Conservation (phyloP, 2,888 invertebrate species). For the Nasonia oneida region DNA sequence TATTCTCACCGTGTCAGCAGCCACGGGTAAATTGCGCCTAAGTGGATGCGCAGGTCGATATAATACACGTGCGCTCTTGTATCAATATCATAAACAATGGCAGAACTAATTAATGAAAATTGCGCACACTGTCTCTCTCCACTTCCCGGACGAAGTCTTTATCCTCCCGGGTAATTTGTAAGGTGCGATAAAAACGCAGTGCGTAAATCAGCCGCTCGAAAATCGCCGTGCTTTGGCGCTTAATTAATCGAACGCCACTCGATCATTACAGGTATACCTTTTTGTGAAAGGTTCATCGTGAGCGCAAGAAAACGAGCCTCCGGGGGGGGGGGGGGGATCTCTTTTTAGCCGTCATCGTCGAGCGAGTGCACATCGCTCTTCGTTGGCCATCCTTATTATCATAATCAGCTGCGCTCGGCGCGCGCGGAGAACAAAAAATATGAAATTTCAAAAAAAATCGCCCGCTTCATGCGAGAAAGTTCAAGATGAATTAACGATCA, state of each 20-base stretch:
- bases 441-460: conserved; percentile 28
- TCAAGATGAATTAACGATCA: conserved; percentile 10
- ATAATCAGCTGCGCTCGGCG: conserved; percentile 30
- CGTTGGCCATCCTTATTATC: conserved; percentile 26
- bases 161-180: neutral
- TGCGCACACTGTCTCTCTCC: neutral
- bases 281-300: conserved; percentile 41
- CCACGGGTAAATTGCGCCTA: neutral
- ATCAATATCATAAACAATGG: conserved; percentile 10
- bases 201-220: neutral
- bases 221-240: neutral
- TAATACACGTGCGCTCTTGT: neutral
- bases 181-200: neutral
- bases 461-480: conserved; percentile 34
- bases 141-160: neutral
- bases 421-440: conserved; percentile 35
- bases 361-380: neutral
- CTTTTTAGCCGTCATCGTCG: conserved; percentile 27
- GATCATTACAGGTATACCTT: neutral
- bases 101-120: conserved; percentile 4
- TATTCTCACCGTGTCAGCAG: neutral
- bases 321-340: neutral
- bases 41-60: neutral
- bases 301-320: conserved; percentile 36
- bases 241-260: neutral